These are phyloP conservation scores for Varroa destructor DNA, from an alignment of 1,140 invertebrate genomes.

Conservation along the genomic window DNA sequence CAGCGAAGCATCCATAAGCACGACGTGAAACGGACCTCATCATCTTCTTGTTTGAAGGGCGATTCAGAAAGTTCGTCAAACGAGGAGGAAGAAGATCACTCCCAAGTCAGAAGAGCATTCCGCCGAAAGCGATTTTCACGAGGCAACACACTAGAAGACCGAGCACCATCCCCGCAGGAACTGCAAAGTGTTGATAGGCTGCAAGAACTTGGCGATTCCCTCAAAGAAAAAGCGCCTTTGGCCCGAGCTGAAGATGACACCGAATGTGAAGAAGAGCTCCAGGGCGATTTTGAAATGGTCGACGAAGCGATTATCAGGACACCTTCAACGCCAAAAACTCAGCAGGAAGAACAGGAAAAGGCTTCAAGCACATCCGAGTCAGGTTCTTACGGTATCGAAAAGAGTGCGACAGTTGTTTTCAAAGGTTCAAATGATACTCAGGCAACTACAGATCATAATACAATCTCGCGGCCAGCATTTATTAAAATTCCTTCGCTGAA, in stretches of 20 bases:
- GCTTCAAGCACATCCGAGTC: background rate
- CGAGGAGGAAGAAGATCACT: constrained; percentile 1
- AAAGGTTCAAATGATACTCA: too few species aligned
- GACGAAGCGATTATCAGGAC: background rate
- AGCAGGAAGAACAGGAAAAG: background rate
- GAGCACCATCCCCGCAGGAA: constrained; percentile 6
- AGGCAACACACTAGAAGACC: constrained; percentile 14
- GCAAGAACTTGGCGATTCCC: constrained; percentile 1
- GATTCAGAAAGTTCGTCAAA: background rate
- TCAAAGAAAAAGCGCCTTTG: background rate
- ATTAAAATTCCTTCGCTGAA: background rate
- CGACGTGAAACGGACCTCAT: constrained; percentile 15
- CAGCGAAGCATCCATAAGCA: constrained; percentile 11
- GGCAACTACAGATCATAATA: background rate
- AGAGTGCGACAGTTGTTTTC: constrained; percentile 22
- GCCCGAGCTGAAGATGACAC: constrained; percentile 20
- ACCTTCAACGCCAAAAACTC: background rate
- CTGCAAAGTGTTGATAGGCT: background rate
- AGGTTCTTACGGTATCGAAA: background rate
- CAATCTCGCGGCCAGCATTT: constrained; percentile 1
- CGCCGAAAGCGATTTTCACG: constrained; percentile 12
- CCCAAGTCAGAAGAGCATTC: constrained; percentile 1
- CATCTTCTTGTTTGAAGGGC: background rate
- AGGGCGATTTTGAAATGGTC: background rate
- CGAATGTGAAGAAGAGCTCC: constrained; percentile 27